Conservation (phyloP, 2,888 invertebrate species). For the Amiota mariae region DNA sequence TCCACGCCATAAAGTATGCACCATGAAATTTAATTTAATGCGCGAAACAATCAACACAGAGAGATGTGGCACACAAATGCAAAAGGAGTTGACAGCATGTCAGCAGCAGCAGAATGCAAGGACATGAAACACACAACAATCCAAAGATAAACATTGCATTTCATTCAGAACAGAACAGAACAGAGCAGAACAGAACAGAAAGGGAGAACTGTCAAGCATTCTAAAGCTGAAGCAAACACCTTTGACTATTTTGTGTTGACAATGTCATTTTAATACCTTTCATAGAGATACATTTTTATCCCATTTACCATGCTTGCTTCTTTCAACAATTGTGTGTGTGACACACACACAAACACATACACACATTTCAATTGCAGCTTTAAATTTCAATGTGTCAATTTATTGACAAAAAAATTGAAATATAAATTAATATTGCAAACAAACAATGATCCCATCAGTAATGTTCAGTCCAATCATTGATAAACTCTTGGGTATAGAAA, state of each 20-base stretch:
- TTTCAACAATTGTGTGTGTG: no score
- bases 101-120: constrained; percentile 1
- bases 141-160: constrained; percentile 5
- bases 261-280: constrained; percentile 17
- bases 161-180: background rate
- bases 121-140: background rate
- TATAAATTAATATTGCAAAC: no score
- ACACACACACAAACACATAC: no score
- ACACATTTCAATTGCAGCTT: background rate
- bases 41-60: background rate
- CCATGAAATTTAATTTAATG: constrained; percentile 10
- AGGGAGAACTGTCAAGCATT: constrained; percentile 3
- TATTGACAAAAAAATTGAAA: background rate
- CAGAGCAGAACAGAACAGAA: no score
- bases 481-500: no score
- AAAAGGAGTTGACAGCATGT: constrained; percentile 10
- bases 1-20: background rate
- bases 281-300: background rate
- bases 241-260: constrained; percentile 6
- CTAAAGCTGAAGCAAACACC: constrained; percentile 8
- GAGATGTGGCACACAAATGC: background rate
- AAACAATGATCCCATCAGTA: no score
- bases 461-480: no score
- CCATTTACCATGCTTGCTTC: no score
- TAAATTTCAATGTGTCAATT: constrained; percentile 13